A percentile compares a stretch with the other conserved stretches of the same genome.
phyloP scores from a whole-genome alignment of 1,140 invertebrate genomes.

The Homalodisca vitripennis region DNA sequence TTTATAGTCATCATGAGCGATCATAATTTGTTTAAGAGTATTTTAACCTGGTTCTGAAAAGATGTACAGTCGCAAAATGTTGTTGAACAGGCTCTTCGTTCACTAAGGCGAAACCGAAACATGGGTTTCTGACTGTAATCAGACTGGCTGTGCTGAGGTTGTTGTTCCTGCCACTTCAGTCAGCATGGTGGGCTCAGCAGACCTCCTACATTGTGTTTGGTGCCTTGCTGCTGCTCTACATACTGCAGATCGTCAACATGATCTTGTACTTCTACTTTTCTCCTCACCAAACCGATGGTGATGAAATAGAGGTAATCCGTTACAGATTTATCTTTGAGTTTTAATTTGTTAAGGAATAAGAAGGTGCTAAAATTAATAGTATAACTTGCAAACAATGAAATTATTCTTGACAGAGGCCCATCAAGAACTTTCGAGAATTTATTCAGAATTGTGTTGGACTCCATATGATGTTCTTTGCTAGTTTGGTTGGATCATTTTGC shows the following conservation, averaged over 20 bases:
- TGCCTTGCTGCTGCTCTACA: conserved; percentile 72
- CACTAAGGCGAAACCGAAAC: conserved; percentile 89
- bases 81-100: conserved; percentile 78
- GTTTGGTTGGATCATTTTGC: too few relatives aligned
- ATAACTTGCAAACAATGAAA: too few relatives aligned
- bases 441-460: too few relatives aligned
- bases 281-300: conserved; percentile 35
- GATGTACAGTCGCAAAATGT: too few relatives aligned
- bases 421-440: too few relatives aligned
- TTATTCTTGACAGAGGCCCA: too few relatives aligned
- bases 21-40: too few relatives aligned
- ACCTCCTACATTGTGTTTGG: conserved; percentile 72
- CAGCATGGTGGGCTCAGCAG: conserved; percentile 86
- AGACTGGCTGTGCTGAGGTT: conserved; percentile 75
- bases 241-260: conserved; percentile 70
- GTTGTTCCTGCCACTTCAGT: conserved; percentile 77
- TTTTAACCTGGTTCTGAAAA: too few relatives aligned
- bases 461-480: too few relatives aligned
- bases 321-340: not conserved
- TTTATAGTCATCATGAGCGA: too few relatives aligned
- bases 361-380: too few relatives aligned
- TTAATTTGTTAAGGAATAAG: not conserved
- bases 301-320: conserved; percentile 39
- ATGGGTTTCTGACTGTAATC: conserved; percentile 78
- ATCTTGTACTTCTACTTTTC: conserved; percentile 57